Evolutionary conservation across 92 coral and sea anemone species (phyloP), one percentile per base, ranked within the genome.

Genomic region (Palythoa heliodiscus): DNA sequence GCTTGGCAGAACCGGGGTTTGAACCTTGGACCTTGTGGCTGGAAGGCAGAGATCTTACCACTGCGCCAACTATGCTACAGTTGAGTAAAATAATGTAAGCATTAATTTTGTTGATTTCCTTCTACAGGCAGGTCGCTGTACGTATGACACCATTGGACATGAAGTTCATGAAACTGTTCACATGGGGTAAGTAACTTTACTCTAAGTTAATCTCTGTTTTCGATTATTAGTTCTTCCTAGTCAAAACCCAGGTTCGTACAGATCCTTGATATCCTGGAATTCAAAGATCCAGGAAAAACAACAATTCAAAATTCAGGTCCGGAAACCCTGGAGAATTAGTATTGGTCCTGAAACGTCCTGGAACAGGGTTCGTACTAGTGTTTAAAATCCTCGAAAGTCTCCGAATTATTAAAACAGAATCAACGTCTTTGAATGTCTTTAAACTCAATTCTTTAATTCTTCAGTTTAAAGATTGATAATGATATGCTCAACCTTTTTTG

Each of bases 101-200:
- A n/a, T 63, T 16, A 5, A 55, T 52, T 7, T 60, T 13, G 20
- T 60, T 63, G 29, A 8, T 4, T 63, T 39, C 20, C 22, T 7
- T 52, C 43, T 71, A 8, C 89, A 96, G 98, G 98, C 92, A 67
- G 95, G 98, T 11, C 89, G 98, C 10, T 96, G 98, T 70, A 96
- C 98, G 0, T 96, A 92, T 76, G 95, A 94, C 71, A 86, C 92
- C 43, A 78, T 67, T 58, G 94, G 95, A 35, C 94, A 91, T 71
- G 74, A 95, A 25, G 73, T 91, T 14, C 89, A 85, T 3, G 5
- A 69, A 13, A 88, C 85, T 64, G 94, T 95, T 43, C 77, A 79
- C 55, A 96, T 96, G 88, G 98, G 98, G 98, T 96, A 85, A 76
- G 97, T 50, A 69, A 69, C 10, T 25, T 8, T 2, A 8, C 22